Percentiles rank a stretch among this genome's conserved stretches.
phyloP scores from a whole-genome alignment of 2,797 vertebrate genomes.

The Oreochromis mossambicus region DNA sequence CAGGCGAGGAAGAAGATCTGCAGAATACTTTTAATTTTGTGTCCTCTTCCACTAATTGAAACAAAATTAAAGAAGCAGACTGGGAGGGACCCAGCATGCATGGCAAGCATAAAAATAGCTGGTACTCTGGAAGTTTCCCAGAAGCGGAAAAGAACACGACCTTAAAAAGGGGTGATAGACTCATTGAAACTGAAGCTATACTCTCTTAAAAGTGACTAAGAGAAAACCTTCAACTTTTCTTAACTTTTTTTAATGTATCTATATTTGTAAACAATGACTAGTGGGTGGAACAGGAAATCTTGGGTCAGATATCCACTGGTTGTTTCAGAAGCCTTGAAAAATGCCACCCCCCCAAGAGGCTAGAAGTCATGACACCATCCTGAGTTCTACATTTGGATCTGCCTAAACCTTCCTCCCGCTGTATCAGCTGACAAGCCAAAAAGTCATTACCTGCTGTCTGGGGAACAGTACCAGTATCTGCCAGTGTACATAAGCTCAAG shows the following conservation, averaged over 20 bases:
- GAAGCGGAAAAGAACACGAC: neutral
- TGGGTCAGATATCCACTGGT: neutral
- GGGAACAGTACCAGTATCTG: neutral
- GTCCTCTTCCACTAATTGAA: neutral
- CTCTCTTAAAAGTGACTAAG: neutral
- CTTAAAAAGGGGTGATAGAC: neutral
- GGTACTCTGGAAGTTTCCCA: neutral
- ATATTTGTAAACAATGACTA: neutral
- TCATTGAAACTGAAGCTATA: neutral
- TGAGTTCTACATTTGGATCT: neutral
- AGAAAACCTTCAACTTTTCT: neutral
- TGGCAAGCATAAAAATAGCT: neutral
- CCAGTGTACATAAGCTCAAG: neutral
- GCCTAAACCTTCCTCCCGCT: neutral
- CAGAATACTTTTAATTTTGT: neutral
- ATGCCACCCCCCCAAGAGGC: neutral
- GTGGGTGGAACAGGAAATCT: neutral
- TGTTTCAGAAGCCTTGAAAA: neutral
- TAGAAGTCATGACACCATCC: neutral
- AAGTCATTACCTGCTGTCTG: neutral
- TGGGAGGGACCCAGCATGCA: neutral
- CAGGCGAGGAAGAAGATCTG: neutral
- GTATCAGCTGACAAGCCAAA: neutral
- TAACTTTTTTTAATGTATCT: neutral
- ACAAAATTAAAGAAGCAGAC: neutral